Evolutionary conservation across 1,140 invertebrate genomes (phyloP).

Genomic region (Battus philenor): DNA sequence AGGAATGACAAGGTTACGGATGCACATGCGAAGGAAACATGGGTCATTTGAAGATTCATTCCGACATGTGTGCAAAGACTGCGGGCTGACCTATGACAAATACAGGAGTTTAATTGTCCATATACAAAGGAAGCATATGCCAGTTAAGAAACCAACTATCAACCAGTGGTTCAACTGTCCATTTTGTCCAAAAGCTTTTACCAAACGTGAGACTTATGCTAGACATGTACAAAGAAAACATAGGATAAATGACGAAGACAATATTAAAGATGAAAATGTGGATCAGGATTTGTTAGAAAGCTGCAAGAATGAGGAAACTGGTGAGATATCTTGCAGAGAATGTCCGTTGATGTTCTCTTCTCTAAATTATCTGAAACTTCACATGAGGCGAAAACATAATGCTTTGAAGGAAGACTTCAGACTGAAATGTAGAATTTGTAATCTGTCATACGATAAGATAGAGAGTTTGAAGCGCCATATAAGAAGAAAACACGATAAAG

Average conservation of each 20-base stretch:
- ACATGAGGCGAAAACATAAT: conserved; percentile 67
- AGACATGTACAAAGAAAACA: conserved; percentile 66
- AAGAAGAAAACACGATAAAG: conserved; percentile 57
- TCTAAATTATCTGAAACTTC: conserved; percentile 51
- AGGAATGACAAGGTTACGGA: conserved; percentile 51
- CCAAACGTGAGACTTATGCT: conserved; percentile 55
- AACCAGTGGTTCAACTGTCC: conserved; percentile 56
- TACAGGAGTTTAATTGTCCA: conserved; percentile 60
- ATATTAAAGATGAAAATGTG: conserved; percentile 20
- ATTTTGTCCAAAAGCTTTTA: conserved; percentile 60
- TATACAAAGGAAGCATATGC: conserved; percentile 51
- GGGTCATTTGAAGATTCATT: conserved; percentile 56
- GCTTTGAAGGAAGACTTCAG: conserved; percentile 55
- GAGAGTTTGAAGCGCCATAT: conserved; percentile 64
- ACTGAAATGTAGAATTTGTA: conserved; percentile 59
- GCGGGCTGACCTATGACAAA: conserved; percentile 62
- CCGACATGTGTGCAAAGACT: conserved; percentile 49
- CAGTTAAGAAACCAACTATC: conserved; percentile 26
- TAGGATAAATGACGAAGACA: conserved; percentile 31
- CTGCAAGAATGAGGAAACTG: conserved; percentile 43
- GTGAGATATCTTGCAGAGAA: conserved; percentile 55
- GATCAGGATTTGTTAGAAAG: conserved; percentile 24
- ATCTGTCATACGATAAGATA: conserved; percentile 61
- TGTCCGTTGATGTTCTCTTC: conserved; percentile 60
- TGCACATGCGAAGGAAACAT: conserved; percentile 67